Base-by-base conservation (phyloP, 2,888 invertebrate species). In the Spilarctia lutea region DNA sequence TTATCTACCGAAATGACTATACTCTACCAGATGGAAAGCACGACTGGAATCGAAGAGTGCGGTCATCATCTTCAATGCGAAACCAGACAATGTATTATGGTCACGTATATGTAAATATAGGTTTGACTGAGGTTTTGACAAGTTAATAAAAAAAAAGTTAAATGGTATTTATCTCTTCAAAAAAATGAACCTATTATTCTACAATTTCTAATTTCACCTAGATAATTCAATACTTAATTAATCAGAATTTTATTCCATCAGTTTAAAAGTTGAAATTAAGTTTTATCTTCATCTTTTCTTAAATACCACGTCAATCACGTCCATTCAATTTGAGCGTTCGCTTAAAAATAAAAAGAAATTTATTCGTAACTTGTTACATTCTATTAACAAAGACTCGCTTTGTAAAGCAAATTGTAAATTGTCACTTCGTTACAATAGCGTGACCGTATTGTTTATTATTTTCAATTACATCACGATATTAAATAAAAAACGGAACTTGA, bases 321-420 rank as follows among this genome's bases (percentile, higher is more conserved):
- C 13, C n/a, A 27, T 27, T 60, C 16, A 27, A 18, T 63, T 30
- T 27, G 18, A 30, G 4, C 13, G 6, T 30, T 63, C 30, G 16
- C 18, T 30, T 30, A 63, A 18, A 30, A 63, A 27, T 4, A 60
- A 60, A 30, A 60, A 63, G 4, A 63, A 63, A 63, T 30, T 18
- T 63, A 63, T 63, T 63, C 63, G 18, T 63, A 30, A 30, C 63
- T 63, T 63, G 30, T 30, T 24, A 20, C n/a, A n/a, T 66, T 66
- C 35, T 66, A 39, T 66, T 66, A n/a, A 24, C 35, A 35, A 24
- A 65, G 18, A 8, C 65, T 65, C 1, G 33, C 8, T 11, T 65
- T 33, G 10, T 42, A 7, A 72, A 39, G n/a, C 33, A 56, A 71
- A 72, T 72, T 72, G 42, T 27, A 45, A 45, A 45, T 45, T 45